Conservation (phyloP, 1,140 invertebrate species). For the Agrilus planipennis region DNA sequence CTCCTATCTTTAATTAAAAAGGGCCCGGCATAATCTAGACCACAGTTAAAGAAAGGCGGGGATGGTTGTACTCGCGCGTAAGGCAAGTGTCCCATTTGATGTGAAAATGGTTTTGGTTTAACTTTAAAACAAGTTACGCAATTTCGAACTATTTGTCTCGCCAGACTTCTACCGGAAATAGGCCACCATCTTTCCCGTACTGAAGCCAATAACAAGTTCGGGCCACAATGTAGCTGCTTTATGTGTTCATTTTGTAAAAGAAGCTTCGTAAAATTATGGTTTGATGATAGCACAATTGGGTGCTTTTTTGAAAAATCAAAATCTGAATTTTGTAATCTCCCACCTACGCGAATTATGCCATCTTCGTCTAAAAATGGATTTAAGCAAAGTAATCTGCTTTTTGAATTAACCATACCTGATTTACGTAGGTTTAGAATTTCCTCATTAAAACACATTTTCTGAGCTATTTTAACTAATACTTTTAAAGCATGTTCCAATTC, state of each 20-base stretch:
- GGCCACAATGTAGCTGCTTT: neutral
- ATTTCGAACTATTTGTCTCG: neutral
- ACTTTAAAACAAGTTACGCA: slow-evolving; percentile 1
- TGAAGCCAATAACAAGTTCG: neutral
- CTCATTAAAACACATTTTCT: neutral
- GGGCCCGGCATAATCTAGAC: no score
- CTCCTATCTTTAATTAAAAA: no score
- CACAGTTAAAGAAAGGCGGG: no score
- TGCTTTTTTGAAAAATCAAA: neutral
- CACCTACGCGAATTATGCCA: neutral
- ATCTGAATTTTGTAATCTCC: neutral
- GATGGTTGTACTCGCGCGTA: no score
- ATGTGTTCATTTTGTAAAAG: neutral
- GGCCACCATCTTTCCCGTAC: neutral
- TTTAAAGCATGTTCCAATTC: neutral
- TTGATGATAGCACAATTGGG: neutral
- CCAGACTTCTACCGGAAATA: neutral
- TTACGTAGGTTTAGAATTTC: neutral
- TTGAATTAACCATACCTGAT: neutral
- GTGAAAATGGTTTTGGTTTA: no score
- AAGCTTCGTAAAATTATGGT: neutral
- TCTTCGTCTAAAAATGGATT: slow-evolving; percentile 1
- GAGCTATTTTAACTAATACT: neutral
- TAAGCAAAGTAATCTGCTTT: neutral
- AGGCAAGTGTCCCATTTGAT: no score